Evolutionary conservation across 2,888 invertebrate species (phyloP), one percentile per base, ranked within the genome.

Genomic region (Empis livida): DNA sequence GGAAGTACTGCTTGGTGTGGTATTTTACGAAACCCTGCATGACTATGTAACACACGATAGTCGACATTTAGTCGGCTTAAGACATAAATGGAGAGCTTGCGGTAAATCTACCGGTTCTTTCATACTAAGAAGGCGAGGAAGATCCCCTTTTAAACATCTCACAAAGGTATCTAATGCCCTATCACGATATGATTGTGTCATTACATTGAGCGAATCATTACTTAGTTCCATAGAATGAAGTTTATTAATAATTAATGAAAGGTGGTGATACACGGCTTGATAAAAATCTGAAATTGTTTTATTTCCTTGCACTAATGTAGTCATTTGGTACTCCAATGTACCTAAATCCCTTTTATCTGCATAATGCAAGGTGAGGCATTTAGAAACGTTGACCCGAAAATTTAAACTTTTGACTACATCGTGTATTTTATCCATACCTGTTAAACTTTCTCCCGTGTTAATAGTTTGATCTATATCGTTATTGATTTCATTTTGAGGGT

Each of bases 311-410:
- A 46, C 38, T 9, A 53, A 27, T 1, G 50, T 38, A 5, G 49
- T 48, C 48, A 53, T 47, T 38, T 56, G 37, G 35, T 53, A 54
- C 40, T 54, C 56, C 0, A 55, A 40, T 2, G 54, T 56, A 10
- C 43, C 38, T 4, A 56, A 9, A 23, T 53, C 55, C 11, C 53
- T 30, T 27, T 52, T 50, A 35, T 53, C 54, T 9, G 50, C 51
- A 23, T 53, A 54, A 17, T 55, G 51, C 16, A 46, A 40, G 2
- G 45, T 48, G 2, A 52, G 30, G 15, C 50, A 53, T 17, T 43
- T 40, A 2, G 47, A 20, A 23, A 52, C 54, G 43, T 32, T 32
- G 10, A 17, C 35, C 43, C 8, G 35, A 43, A 13, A 43, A 43
- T 14, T 16, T 11, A 43, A 15, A 17, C 43, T 32, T 32, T 32